Evolutionary conservation across 2,888 invertebrate species (phyloP).

Genomic region (Apodemia mormo): DNA sequence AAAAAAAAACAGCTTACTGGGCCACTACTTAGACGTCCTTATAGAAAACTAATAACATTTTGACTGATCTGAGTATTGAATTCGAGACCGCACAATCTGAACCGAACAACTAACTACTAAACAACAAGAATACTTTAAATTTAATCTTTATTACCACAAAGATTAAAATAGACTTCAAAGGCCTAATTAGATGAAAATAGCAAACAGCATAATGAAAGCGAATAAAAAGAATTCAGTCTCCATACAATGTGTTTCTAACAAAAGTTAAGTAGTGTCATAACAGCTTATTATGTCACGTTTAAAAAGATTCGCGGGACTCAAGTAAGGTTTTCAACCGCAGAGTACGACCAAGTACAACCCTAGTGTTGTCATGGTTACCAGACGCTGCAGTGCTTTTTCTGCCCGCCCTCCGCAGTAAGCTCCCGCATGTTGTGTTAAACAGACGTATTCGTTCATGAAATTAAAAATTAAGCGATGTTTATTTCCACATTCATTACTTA

Average conservation of each 20-base stretch:
- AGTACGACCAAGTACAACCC: slow-evolving; percentile 23
- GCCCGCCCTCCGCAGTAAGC: slow-evolving; percentile 75
- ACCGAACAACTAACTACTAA: too few species aligned
- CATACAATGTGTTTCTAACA: slow-evolving; percentile 2
- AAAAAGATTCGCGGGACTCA: slow-evolving; percentile 18
- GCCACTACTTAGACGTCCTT: too few species aligned
- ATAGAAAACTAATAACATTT: too few species aligned
- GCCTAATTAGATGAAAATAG: slow-evolving; percentile 4
- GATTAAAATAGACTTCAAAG: slow-evolving; percentile 1
- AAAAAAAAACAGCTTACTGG: too few species aligned
- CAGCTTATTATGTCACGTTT: slow-evolving; percentile 15
- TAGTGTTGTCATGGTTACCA: slow-evolving; percentile 64
- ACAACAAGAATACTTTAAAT: not conserved
- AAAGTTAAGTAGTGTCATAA: slow-evolving; percentile 2
- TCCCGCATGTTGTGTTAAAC: slow-evolving; percentile 47
- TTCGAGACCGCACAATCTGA: too few species aligned
- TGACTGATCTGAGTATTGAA: too few species aligned
- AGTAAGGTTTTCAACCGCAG: slow-evolving; percentile 23
- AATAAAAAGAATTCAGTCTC: slow-evolving; percentile 9
- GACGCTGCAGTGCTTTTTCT: slow-evolving; percentile 72
- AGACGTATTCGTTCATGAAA: slow-evolving; percentile 41
- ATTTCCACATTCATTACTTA: slow-evolving; percentile 27
- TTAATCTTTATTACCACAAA: not conserved
- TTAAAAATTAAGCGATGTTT: slow-evolving; percentile 38
- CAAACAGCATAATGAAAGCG: slow-evolving; percentile 2